A percentile compares a stretch with the other conserved stretches of the same genome.
phyloP scores from a whole-genome alignment of 2,888 invertebrate species.

The Rhagium mordax region DNA sequence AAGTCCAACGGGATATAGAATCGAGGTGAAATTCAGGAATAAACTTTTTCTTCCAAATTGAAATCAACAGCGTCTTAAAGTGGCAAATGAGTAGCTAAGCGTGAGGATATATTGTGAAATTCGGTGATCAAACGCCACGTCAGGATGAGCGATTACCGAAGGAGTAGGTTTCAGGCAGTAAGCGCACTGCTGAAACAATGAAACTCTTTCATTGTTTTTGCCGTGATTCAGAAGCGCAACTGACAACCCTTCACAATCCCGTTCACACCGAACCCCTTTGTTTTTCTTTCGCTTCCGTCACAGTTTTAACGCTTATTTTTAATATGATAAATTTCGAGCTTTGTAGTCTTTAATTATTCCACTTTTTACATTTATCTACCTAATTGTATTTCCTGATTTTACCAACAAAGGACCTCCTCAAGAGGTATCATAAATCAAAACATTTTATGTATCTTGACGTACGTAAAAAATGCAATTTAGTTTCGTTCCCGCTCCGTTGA shows the following conservation, averaged over 20 bases:
- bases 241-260: slow-evolving; percentile 69
- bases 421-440: slow-evolving; percentile 69
- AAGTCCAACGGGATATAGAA: background rate
- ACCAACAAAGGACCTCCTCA: slow-evolving; percentile 65
- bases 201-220: slow-evolving; percentile 71
- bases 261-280: slow-evolving; percentile 66
- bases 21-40: slow-evolving; percentile 26
- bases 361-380: slow-evolving; percentile 71
- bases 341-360: slow-evolving; percentile 71
- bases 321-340: slow-evolving; percentile 71
- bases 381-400: slow-evolving; percentile 70
- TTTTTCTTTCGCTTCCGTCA: slow-evolving; percentile 69
- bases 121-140: slow-evolving; percentile 58
- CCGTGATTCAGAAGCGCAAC: slow-evolving; percentile 67
- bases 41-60: slow-evolving; percentile 38
- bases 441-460: slow-evolving; percentile 64
- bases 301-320: slow-evolving; percentile 70
- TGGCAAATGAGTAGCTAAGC: slow-evolving; percentile 43
- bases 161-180: slow-evolving; percentile 50
- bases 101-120: slow-evolving; percentile 45
- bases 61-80: slow-evolving; percentile 43
- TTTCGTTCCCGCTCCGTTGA: slow-evolving; percentile 61
- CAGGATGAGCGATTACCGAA: slow-evolving; percentile 67
- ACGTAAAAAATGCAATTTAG: slow-evolving; percentile 63
- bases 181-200: slow-evolving; percentile 64